A percentile compares a stretch with the other conserved stretches of the same genome.
phyloP scores from a whole-genome alignment of 2,113 vertebrate genomes.

The Arenaria interpres region DNA sequence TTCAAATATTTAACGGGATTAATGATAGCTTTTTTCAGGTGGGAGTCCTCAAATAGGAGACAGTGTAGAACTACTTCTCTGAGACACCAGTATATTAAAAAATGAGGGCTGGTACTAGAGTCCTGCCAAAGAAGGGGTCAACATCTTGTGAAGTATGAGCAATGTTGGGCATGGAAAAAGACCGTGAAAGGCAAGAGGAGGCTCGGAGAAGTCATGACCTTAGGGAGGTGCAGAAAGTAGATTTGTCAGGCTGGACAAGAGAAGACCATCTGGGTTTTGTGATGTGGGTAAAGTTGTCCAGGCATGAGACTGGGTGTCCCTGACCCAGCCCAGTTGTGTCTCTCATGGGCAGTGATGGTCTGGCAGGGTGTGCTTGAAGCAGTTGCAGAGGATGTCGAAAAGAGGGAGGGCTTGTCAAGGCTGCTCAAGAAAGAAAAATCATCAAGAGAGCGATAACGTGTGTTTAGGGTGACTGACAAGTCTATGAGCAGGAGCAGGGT shows the following conservation, averaged over 20 bases:
- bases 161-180: background rate
- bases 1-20: background rate
- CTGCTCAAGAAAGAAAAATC: background rate
- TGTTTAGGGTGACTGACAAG: rapidly evolving
- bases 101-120: background rate
- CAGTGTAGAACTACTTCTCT: background rate
- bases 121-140: background rate
- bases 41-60: background rate
- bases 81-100: background rate
- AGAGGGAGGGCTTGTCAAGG: background rate
- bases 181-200: background rate
- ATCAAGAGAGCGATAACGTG: background rate
- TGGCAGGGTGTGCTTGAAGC: background rate
- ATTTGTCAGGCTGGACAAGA: background rate
- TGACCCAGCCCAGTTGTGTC: background rate
- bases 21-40: background rate
- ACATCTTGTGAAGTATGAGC: background rate
- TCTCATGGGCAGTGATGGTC: background rate
- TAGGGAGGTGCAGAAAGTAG: background rate
- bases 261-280: background rate
- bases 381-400: background rate
- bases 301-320: rapidly evolving
- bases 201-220: background rate
- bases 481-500: background rate
- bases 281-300: background rate